Base-by-base conservation (phyloP, 2,113 vertebrate genomes). In the Chamaea fasciata region DNA sequence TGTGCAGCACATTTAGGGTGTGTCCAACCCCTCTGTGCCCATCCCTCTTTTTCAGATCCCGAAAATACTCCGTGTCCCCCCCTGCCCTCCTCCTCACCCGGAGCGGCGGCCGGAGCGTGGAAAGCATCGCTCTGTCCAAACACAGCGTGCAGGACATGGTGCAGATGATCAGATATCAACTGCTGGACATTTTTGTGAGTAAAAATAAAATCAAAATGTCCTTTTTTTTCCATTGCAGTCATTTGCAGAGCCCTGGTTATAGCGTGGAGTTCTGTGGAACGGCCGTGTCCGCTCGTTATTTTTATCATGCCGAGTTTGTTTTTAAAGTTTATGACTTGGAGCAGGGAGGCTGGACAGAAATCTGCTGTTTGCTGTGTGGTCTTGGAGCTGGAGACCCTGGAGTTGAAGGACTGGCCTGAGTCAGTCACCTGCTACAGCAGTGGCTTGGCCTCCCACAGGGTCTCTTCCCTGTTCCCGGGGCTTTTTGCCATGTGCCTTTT, bases 101-200 rank as follows among this genome's bases (percentile, higher is more conserved):
- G 23, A 97, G 96, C 1, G 65, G 98, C 89, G 94, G 73, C 80
- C 76, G 10, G 37, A 87, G 76, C 14, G 77, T 97, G 84, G 95
- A 95, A 62, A 89, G 97, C 67, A 63, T 98, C 11, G 3, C 95
- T 4, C 92, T 99, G 55, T 79, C 97, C 24, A 73, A 97, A 3
- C 74, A 87, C 35, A 97, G 81, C 5, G 10, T 50, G 0, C 92
- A 97, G 37, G 97, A 98, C 44, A 92, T 99, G 70, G 89, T 98
- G 77, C 87, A 95, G 69, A 92, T 95, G 59, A 96, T 99, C 71
- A 97, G 92, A 86, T 50, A 91, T 8, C 95, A 97, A 2, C 84
- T 97, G 80, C 97, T 98, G 90, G 98, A 98, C 35, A 31, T 89
- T 21, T 98, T 99, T 98, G 99, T 99, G 97, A 98, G 98, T 97